Conservation (phyloP, 2,113 vertebrate genomes). For the human (Homo sapiens) region GRCh38 chr1:67092001-67092500, state of each 20-base stretch:
- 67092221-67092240: background rate
- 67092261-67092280: background rate
- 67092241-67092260: background rate
- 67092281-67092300: background rate
- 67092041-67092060: background rate
- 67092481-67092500: background rate
- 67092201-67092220: background rate
- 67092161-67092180: background rate
- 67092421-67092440: background rate
- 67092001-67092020: background rate
- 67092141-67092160: background rate
- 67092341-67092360: background rate
- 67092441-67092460: constrained; percentile 15
- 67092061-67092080: background rate
- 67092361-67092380: background rate
- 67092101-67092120: background rate
- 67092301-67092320: background rate
- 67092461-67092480: constrained; percentile 19
- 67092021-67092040: background rate
- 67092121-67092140: background rate
- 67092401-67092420: constrained; percentile 36
- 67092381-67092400: background rate
- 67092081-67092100: background rate
- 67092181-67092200: background rate
- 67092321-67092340: background rate